phyloP scores from a whole-genome alignment of 2,888 invertebrate species.

The Tachina grossa region DNA sequence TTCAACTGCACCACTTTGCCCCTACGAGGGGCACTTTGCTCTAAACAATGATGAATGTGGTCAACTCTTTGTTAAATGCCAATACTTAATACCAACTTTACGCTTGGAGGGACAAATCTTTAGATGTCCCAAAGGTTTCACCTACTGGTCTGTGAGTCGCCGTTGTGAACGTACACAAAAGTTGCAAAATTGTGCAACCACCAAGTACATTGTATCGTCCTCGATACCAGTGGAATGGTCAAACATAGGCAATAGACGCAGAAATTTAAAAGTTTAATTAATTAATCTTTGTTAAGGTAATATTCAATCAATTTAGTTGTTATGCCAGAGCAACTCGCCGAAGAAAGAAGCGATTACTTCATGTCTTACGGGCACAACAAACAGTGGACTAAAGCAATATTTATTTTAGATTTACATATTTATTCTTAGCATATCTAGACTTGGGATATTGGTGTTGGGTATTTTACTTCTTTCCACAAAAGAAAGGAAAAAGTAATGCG shows the following conservation, averaged over 20 bases:
- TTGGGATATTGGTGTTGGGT: constrained; percentile 66
- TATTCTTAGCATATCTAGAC: neutral
- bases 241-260: constrained; percentile 80
- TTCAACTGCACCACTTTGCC: constrained; percentile 85
- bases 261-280: constrained; percentile 77
- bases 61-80: constrained; percentile 89
- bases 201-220: constrained; percentile 75
- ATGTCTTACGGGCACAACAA: constrained; percentile 74
- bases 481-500: constrained; percentile 12
- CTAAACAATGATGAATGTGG: constrained; percentile 88
- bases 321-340: constrained; percentile 72
- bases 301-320: constrained; percentile 74
- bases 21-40: constrained; percentile 87
- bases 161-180: constrained; percentile 88
- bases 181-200: constrained; percentile 85
- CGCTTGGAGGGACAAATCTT: constrained; percentile 88
- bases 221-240: constrained; percentile 81
- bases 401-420: constrained; percentile 52
- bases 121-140: constrained; percentile 90
- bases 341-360: constrained; percentile 35
- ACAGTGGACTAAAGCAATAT: constrained; percentile 72
- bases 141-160: constrained; percentile 90
- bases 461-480: constrained; percentile 12
- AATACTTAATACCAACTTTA: constrained; percentile 83
- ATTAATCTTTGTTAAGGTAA: constrained; percentile 36